Conservation (phyloP, 35 echinoderm and acorn worm species). For the Patiria miniata region DNA sequence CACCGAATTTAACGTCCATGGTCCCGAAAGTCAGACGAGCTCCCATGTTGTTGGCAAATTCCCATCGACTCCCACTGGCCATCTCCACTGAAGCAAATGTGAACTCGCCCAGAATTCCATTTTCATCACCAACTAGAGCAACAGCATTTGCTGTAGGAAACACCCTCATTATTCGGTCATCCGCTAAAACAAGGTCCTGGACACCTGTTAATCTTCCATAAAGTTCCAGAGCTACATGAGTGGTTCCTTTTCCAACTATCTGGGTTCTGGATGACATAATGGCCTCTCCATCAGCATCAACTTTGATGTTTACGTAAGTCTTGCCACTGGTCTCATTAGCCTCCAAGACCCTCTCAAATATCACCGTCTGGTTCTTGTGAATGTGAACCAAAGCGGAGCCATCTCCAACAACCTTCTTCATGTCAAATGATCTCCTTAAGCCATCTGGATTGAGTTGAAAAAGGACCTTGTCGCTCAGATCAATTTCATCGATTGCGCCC, state of each 20-base stretch:
- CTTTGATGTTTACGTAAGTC: constrained; percentile 57
- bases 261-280: constrained; percentile 65
- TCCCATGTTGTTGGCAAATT: constrained; percentile 80
- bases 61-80: constrained; percentile 65
- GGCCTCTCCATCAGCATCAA: constrained; percentile 62
- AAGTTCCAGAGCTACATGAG: constrained; percentile 60
- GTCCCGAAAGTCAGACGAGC: constrained; percentile 49
- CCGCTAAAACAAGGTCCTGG: constrained; percentile 65
- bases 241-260: constrained; percentile 60
- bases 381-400: constrained; percentile 80
- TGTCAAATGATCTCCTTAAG: constrained; percentile 17
- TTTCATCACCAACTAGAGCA: constrained; percentile 34
- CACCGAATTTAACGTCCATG: constrained; percentile 78
- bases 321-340: constrained; percentile 56
- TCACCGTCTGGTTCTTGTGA: constrained; percentile 60
- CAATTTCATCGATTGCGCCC: constrained; percentile 66
- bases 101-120: constrained; percentile 44
- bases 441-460: constrained; percentile 68
- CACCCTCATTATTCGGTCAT: constrained; percentile 70
- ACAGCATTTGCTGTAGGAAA: constrained; percentile 59
- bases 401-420: constrained; percentile 80
- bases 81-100: constrained; percentile 74
- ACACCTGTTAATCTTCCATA: constrained; percentile 69
- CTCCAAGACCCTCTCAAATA: constrained; percentile 66
- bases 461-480: constrained; percentile 72